Evolutionary conservation across 2,888 invertebrate genomes (phyloP), one percentile per base, ranked within the genome.

Genomic region (Agonum fuliginosum): DNA sequence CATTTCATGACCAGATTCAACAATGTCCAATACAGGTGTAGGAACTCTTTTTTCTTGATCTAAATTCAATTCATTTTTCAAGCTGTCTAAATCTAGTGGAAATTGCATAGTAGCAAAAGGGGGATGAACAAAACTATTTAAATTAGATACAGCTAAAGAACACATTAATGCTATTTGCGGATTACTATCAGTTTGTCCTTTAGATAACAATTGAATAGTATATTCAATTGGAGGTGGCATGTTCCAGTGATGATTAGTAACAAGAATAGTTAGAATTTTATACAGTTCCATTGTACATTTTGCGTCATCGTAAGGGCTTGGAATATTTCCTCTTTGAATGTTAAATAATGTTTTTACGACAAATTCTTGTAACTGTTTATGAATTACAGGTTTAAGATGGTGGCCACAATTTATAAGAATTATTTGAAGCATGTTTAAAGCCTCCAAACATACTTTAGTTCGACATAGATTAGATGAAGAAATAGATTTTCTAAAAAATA

Each of bases 211-310:
- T 20, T 74, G 62, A n/a, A 79, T 69, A 8, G 75, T 78, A n/a
- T 77, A 58, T 62, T 79, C 54, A n/a, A 80, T n/a, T 10, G 79
- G 72, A 27, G 77, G 78, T 12, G 58, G 8, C 12, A 77, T 27
- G 27, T 69, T 58, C 69, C 69, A 77, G 6, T 72, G 78, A 65
- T 76, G 78, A 78, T 54, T 73, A 10, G 20, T 41, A 5, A 79
- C 76, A 19, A 79, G 41, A 14, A 27, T 34, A 19, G 72, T 41
- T 19, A 81, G 17, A 17, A 77, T 76, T 69, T 78, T 78, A 20
- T 80, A 80, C 12, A 81, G 71, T 37, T 30, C 51, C 17, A 46
- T 37, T 74, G 73, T 72, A 22, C 78, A 79, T 14, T 77, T 70
- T 46, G 24, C 8, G 22, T 70, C 74, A 2, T 41, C 70, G 14